Evolutionary conservation across 2,113 vertebrate genomes (phyloP).

Genomic region (Lates calcarifer): DNA sequence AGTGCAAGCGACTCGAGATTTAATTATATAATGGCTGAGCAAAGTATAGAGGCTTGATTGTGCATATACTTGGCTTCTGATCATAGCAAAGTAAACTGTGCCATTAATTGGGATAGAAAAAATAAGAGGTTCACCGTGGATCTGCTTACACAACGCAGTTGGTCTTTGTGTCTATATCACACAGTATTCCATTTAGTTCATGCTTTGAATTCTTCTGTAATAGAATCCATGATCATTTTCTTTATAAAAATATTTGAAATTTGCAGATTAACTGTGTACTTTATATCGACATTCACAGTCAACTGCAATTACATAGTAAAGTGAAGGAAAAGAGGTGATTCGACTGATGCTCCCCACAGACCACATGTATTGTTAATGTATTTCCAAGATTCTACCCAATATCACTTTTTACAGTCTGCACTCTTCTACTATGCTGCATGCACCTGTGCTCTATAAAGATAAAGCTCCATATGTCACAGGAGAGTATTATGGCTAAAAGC

Average conservation of each 20-base stretch:
- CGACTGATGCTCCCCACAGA: not conserved
- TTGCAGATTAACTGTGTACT: not conserved
- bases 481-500: not conserved
- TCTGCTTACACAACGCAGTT: constrained; percentile 52
- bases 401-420: not conserved
- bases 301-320: not conserved
- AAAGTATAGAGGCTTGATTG: constrained; percentile 68
- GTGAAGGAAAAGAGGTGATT: not conserved
- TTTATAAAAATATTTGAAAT: constrained; percentile 6
- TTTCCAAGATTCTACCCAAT: not conserved
- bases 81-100: constrained; percentile 73
- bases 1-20: constrained; percentile 67
- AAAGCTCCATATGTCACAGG: not conserved
- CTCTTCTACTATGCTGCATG: not conserved
- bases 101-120: constrained; percentile 64
- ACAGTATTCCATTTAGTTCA: constrained; percentile 15
- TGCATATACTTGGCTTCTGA: constrained; percentile 64
- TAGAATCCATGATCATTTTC: constrained; percentile 4
- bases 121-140: constrained; percentile 69
- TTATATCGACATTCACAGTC: not conserved
- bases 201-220: constrained; percentile 16
- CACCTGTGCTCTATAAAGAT: constrained; percentile 1
- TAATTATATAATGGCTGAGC: constrained; percentile 72
- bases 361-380: not conserved
- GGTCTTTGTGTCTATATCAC: constrained; percentile 29